Evolutionary conservation across 64 coral and sea anemone genomes (phyloP), one percentile per base, ranked within the genome.

Genomic region (Porites lutea): DNA sequence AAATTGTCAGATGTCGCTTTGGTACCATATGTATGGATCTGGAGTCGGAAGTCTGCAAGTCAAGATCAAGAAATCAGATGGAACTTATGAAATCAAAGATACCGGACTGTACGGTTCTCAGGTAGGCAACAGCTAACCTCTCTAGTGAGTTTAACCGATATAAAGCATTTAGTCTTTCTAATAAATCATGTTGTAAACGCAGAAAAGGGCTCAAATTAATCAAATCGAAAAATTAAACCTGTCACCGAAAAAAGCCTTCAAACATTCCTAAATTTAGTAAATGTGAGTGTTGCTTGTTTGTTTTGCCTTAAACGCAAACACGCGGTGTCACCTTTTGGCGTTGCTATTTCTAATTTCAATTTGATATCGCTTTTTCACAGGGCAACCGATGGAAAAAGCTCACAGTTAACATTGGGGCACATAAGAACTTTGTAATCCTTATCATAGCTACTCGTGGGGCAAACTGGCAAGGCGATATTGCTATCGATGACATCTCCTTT

Each of bases 21-120:
- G 97, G 97, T 99, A 99, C 65, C 94, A 93, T 62, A 96, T 99
- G 94, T 93, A 66, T 71, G 97, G 97, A n/a, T 65, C 18, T 13
- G 91, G 90, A 15, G 89, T 96, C 50, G 97, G 97, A 5, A 74
- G 59, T 48, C 78, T 99, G 19, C 60, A 89, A 37, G 77, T 99
- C 52, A 96, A 93, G 74, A 57, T 93, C 50, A 93, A 93, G 82
- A 93, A 79, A 75, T 57, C 91, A 20, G 91, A 93, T 54, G 91
- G 91, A 48, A 87, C 73, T 3, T 93, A 93, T 72, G 82, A 71
- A 12, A 13, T 79, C 58, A 68, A 87, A 9, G 63, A 75, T 13
- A 71, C 61, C 4, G 51, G 8, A 76, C 47, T 93, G 72, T 51
- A 13, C n/a, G 72, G 82, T 53, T 51, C 59, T 12, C 75, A 97